A percentile compares a stretch with the other conserved stretches of the same genome.
Conservation (phyloP, 2,888 invertebrate genomes). For the Aradus depressus region DNA sequence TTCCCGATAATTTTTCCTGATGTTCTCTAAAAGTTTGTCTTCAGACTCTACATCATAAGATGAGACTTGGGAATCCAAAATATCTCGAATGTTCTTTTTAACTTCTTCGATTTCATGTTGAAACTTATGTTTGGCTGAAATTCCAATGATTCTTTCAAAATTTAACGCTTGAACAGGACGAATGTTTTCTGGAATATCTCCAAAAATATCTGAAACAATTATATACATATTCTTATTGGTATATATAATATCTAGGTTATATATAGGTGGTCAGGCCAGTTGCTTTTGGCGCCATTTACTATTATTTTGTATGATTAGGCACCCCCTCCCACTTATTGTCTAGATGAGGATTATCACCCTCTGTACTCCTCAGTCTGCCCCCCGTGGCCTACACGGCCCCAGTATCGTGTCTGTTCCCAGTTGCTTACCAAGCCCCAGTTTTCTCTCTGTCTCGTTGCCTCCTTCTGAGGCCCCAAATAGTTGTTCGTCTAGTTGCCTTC, state of each 20-base stretch:
- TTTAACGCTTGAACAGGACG: conserved; percentile 53
- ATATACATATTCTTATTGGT: conserved; percentile 6
- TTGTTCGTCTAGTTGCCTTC: too few relatives aligned
- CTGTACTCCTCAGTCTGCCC: too few relatives aligned
- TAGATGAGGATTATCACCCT: too few relatives aligned
- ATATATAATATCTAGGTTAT: neutral
- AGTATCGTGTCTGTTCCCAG: too few relatives aligned
- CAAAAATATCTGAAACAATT: conserved; percentile 37
- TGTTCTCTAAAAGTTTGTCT: conserved; percentile 19
- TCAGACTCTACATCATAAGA: conserved; percentile 10
- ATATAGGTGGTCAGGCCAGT: too few relatives aligned
- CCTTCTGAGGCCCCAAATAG: too few relatives aligned
- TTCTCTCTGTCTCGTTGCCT: too few relatives aligned
- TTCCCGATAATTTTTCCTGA: conserved; percentile 17
- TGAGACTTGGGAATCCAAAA: conserved; percentile 16
- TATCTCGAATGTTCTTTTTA: conserved; percentile 37
- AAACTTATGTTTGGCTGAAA: conserved; percentile 52
- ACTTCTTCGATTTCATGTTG: conserved; percentile 44
- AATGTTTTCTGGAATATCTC: conserved; percentile 51
- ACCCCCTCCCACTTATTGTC: too few relatives aligned
- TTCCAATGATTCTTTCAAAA: conserved; percentile 65
- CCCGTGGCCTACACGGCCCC: too few relatives aligned
- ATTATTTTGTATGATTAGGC: too few relatives aligned
- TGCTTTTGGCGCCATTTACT: too few relatives aligned
- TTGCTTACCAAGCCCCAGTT: too few relatives aligned